Evolutionary conservation across 2,797 vertebrate genomes (phyloP), one percentile per base, ranked within the genome.

Genomic region (Coilia nasus): DNA sequence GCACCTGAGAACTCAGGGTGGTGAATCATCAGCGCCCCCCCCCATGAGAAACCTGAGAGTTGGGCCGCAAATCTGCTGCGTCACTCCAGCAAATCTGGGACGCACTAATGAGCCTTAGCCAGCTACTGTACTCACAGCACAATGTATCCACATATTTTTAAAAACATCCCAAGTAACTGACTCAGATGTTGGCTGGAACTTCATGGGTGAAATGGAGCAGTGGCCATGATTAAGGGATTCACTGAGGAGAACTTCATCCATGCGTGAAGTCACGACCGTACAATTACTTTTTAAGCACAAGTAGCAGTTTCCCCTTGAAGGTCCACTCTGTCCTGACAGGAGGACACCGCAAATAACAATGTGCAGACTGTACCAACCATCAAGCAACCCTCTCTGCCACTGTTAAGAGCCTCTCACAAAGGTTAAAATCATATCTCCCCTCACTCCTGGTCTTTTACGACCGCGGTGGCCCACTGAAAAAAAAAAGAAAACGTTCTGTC

Each of bases 401-500:
- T 35, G 7, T 6, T 62, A 59, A 23, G 56, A 83, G 41, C 21
- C 56, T 59, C 57, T 21, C 6, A n/a, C 19, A 19, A 28, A 56
- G 54, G 28, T 44, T 47, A 64, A 60, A 75, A 87, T 84, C 64
- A 82, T 23, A 90, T 88, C 86, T 88, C 88, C 86, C 86, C 90
- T 88, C 60, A 88, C 75, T 85, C 85, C 87, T 88, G 44, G 83
- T 85, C 86, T 89, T 78, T 88, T 89, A 89, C 83, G 3, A 90
- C 87, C 89, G 1, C 0, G 90, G 92, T 89, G 92, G 92, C 92
- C 92, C 11, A 83, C 59, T 0, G 10, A 81, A 90, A 87, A 31
- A n/a, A n/a, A n/a, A n/a, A n/a, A n/a, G n/a, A n/a, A n/a, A 54
- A 85, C 89, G 92, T 91, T 90, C 85, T 89, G 90, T 87, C 91